Base-by-base conservation (phyloP, 2,888 invertebrate genomes). In the Lordiphosa andalusiaca region DNA sequence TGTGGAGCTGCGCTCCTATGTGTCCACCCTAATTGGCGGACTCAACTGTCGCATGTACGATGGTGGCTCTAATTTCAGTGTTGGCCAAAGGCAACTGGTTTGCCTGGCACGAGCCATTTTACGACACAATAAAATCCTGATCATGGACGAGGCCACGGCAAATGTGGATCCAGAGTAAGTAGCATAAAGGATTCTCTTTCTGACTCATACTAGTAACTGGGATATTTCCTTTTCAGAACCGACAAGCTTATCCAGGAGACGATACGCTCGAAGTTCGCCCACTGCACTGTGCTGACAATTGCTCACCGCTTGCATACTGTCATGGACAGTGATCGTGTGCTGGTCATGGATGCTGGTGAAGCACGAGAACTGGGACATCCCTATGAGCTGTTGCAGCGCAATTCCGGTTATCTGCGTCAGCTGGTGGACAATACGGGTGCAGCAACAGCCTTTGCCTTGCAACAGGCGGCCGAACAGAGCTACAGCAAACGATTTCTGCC, bases 221-320 rank as follows among this genome's bases (percentile, higher is more conserved):
- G 1, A 16, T 36, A 3, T 13, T 1, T 6, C 3, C 46, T 25
- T 49, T 21, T 42, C 85, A 93, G 93, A 84, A 97, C 96, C n/a
- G 96, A 96, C 86, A 91, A 92, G 10, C 88, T 96, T 19, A 97
- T 97, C 77, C 96, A 96, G 88, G 92, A 92, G 73, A 95, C 96
- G 0, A 96, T 97, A 44, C 91, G 96, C 51, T 92, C 92, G 44
- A 94, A 95, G 87, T 97, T 97, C 88, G 91, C 91, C 0, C 90
- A 93, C 38, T 97, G 96, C 88, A 96, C 96, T 0, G 96, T 97
- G 2, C 89, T 98, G 13, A 97, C 97, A 0, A 96, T 98, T 30
- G 97, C 97, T 3, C 97, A 98, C 90, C 92, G 97, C 6, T 90
- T 98, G 58, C 94, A 97, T 87, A 97, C 97, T 0, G 95, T 98